Percentiles rank a stretch among this genome's conserved stretches.
These are phyloP conservation scores for Hydractinia symbiolongicarpus DNA, from an alignment of 30 jellyfish, hydroid and myxozoan species.

Conservation along the genomic window DNA sequence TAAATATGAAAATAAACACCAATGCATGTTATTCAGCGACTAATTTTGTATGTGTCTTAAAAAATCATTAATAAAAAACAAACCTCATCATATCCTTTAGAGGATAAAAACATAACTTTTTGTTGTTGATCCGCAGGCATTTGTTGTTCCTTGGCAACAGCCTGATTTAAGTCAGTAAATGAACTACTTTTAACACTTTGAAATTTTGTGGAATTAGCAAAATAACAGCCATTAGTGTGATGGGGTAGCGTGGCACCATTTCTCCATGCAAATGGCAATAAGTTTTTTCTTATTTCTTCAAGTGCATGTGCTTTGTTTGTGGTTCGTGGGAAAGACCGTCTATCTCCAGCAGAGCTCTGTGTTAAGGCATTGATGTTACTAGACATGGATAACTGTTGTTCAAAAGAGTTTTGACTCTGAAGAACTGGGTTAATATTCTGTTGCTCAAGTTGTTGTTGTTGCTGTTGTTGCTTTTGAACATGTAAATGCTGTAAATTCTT, in stretches of 20 bases:
- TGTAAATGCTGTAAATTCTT: constrained; percentile 22
- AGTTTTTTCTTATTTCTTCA: constrained; percentile 33
- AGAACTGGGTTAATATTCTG: neutral
- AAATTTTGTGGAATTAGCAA: neutral
- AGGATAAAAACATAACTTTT: constrained; percentile 21
- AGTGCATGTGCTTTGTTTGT: constrained; percentile 28
- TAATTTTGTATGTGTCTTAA: neutral
- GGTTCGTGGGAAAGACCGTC: constrained; percentile 33
- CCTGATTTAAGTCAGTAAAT: constrained; percentile 22
- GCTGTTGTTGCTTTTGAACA: neutral
- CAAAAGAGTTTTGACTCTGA: constrained; percentile 30
- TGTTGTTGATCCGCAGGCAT: constrained; percentile 16
- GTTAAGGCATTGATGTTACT: constrained; percentile 31
- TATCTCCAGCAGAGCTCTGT: constrained; percentile 42
- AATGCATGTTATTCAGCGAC: no score
- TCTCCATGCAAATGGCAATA: constrained; percentile 35
- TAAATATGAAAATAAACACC: no score
- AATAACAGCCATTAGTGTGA: neutral
- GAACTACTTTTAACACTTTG: constrained; percentile 25
- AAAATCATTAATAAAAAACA: neutral
- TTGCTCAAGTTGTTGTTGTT: constrained; percentile 5
- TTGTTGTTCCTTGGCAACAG: neutral
- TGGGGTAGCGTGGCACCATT: neutral
- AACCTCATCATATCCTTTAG: constrained; percentile 44
- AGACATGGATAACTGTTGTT: constrained; percentile 15